phyloP scores from a whole-genome alignment of 2,888 invertebrate genomes.

The Acanthosepion pharaonis region DNA sequence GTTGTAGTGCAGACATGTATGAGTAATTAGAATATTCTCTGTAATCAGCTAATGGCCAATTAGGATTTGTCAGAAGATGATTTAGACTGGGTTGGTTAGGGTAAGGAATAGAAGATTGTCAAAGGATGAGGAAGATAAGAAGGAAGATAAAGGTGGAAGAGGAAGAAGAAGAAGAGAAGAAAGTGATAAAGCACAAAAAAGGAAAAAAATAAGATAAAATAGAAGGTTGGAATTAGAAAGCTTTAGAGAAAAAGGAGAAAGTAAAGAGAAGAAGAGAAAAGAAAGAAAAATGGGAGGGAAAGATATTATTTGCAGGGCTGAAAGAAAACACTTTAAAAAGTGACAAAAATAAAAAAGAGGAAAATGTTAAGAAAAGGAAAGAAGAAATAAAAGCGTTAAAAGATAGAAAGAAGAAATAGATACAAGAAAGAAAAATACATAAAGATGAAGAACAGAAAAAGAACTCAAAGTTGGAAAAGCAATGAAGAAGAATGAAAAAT shows the following conservation, averaged over 20 bases:
- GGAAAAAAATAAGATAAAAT: neutral
- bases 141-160: neutral
- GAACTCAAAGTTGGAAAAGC: neutral
- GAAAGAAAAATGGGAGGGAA: neutral
- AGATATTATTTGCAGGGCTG: no score
- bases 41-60: conserved; percentile 33
- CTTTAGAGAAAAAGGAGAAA: neutral
- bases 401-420: neutral
- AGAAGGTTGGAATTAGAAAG: neutral
- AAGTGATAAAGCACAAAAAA: neutral
- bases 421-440: neutral
- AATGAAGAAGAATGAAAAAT: neutral
- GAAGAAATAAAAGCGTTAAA: neutral
- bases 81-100: neutral
- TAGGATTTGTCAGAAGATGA: conserved; percentile 22
- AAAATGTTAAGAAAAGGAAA: neutral
- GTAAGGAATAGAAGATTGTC: neutral
- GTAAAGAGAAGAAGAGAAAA: neutral
- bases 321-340: neutral
- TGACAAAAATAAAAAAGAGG: neutral
- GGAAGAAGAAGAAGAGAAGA: neutral
- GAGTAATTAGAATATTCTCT: conserved; percentile 21
- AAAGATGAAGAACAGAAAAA: neutral
- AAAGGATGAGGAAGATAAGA: no score
- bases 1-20: neutral